These are phyloP conservation scores for Eonycteris spelaea DNA, from an alignment of 2,113 vertebrate species.

Conservation along the genomic window DNA sequence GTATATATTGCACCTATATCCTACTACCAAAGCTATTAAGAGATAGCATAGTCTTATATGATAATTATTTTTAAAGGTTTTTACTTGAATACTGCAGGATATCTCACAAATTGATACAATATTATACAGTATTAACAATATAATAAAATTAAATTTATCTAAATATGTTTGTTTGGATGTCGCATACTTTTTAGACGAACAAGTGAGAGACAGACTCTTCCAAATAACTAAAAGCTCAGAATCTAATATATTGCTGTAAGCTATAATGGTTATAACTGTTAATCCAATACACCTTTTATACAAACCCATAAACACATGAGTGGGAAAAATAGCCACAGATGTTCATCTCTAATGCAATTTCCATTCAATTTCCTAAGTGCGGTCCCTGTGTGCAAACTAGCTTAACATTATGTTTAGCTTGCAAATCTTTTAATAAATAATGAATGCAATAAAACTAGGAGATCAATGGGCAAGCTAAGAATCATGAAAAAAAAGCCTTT, in stretches of 20 bases:
- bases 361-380: slow-evolving; percentile 95
- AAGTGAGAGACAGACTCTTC: slow-evolving; percentile 67
- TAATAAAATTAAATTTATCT: slow-evolving; percentile 68
- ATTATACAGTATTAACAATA: slow-evolving; percentile 12
- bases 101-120: slow-evolving; percentile 19
- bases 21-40: slow-evolving; percentile 12
- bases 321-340: slow-evolving; percentile 92
- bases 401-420: slow-evolving; percentile 94
- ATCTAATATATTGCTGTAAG: slow-evolving; percentile 80
- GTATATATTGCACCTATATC: not conserved
- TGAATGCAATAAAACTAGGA: slow-evolving; percentile 93
- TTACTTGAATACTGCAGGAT: slow-evolving; percentile 22
- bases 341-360: slow-evolving; percentile 94
- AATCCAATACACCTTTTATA: slow-evolving; percentile 91
- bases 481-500: slow-evolving; percentile 88
- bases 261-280: slow-evolving; percentile 86
- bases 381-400: slow-evolving; percentile 92
- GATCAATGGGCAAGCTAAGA: slow-evolving; percentile 92
- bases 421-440: slow-evolving; percentile 97
- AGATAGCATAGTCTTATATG: slow-evolving; percentile 2
- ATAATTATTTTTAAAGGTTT: not conserved
- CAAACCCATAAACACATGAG: slow-evolving; percentile 88
- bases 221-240: slow-evolving; percentile 75
- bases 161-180: slow-evolving; percentile 54
- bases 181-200: slow-evolving; percentile 52